Percentiles rank a stretch among this genome's conserved stretches.
These are phyloP conservation scores for Proterorhinus semilunaris DNA, from an alignment of 2,113 vertebrate genomes.

Conservation along the genomic window DNA sequence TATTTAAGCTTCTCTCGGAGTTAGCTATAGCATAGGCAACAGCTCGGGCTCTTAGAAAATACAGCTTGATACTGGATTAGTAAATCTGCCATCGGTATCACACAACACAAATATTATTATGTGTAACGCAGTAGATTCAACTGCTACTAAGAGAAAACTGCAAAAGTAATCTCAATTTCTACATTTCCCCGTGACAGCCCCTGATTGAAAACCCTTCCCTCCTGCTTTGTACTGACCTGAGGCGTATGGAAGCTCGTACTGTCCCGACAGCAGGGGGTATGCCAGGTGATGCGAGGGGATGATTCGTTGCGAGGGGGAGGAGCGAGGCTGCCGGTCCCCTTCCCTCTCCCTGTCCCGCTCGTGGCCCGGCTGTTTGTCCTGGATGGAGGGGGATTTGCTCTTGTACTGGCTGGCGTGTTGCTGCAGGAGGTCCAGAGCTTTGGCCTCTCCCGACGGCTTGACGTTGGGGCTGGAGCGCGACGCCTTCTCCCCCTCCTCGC, in stretches of 20 bases:
- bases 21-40: too few species aligned
- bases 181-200: too few species aligned
- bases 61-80: too few species aligned
- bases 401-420: slow-evolving; percentile 98
- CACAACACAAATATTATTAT: too few species aligned
- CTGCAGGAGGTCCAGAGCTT: slow-evolving; percentile 95
- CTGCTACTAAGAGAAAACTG: too few species aligned
- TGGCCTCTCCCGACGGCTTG: slow-evolving; percentile 84
- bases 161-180: too few species aligned
- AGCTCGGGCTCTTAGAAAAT: too few species aligned
- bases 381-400: slow-evolving; percentile 93
- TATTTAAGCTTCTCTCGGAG: too few species aligned
- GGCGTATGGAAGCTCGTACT: slow-evolving; percentile 94
- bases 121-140: too few species aligned
- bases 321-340: slow-evolving; percentile 84
- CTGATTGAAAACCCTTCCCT: too few species aligned
- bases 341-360: slow-evolving; percentile 81
- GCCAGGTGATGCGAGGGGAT: slow-evolving; percentile 90
- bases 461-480: slow-evolving; percentile 78
- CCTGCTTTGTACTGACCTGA: slow-evolving; percentile 78
- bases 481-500: slow-evolving; percentile 83
- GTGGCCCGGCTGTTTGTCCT: slow-evolving; percentile 75
- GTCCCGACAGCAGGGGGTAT: slow-evolving; percentile 90
- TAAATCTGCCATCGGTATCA: too few species aligned
- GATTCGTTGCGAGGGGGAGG: slow-evolving; percentile 90